Evolutionary conservation across 2,888 invertebrate species (phyloP), one percentile per base, ranked within the genome.

Genomic region (Campoplex capitator): DNA sequence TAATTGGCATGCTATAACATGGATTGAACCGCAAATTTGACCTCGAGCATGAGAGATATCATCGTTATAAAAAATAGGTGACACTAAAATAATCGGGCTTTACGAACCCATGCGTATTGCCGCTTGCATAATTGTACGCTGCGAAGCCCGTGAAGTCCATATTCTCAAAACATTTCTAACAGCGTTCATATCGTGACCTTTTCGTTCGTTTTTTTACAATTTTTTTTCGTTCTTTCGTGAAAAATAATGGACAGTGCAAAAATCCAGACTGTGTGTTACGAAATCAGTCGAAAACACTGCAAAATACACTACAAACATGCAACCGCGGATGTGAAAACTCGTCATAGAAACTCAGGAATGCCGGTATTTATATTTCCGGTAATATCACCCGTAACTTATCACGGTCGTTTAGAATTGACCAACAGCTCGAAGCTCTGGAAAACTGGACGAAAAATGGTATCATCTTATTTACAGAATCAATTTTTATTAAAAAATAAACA

Each of bases 61-160:
- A 56, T 18, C 28, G 48, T 13, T 35, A n/a, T n/a, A 45, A 56
- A 38, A 68, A 75, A 38, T 56, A 1, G 38, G 38, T 56, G 18
- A 38, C 58, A 48, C 9, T 8, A 23, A n/a, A 18, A 62, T 16
- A 45, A 84, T 38, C 56, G 67, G 80, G 54, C 73, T 80, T n/a
- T 79, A 88, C 87, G 71, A 79, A 89, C 89, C 87, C 65, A 79
- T 86, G 75, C 65, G 84, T 79, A 86, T 77, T n/a, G 77, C 73
- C 56, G 83, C 58, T 56, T 80, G 85, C 56, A 58, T 68, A 45
- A 75, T 54, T 48, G 58, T 74, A 56, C 68, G 85, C 56, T 88
- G 73, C 16, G 67, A 9, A 56, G 80, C 23, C n/a, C 87, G 88
- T 35, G 71, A 45, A 32, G 48, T 67, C 54, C 74, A 77, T 28